A percentile compares a stretch with the other conserved stretches of the same genome.
Evolutionary conservation across 2,797 vertebrate genomes (phyloP).

Genomic region (Bradypodion pumilum): DNA sequence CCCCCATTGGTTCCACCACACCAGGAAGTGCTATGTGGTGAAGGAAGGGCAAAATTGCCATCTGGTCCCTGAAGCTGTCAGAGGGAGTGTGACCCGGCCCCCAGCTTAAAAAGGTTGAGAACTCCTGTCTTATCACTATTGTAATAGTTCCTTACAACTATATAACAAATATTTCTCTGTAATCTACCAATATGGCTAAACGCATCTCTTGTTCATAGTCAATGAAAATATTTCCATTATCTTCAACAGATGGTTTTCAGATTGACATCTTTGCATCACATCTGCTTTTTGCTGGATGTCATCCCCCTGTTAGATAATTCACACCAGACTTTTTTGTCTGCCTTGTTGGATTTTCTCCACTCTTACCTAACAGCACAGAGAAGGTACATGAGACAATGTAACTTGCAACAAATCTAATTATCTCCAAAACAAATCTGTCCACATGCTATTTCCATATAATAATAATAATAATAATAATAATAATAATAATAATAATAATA

Average conservation of each 20-base stretch:
- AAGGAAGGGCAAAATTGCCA: too few relatives aligned
- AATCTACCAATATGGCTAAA: neutral
- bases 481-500: too few relatives aligned
- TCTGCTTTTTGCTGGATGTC: slow-evolving; percentile 5
- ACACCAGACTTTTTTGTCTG: neutral
- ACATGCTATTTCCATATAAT: neutral
- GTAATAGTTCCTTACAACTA: too few relatives aligned
- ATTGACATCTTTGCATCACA: neutral
- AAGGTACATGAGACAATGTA: neutral
- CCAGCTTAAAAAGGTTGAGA: too few relatives aligned
- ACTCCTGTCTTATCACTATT: too few relatives aligned
- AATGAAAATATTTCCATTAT: neutral
- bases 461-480: too few relatives aligned
- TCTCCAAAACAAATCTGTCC: neutral
- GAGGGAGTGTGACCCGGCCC: too few relatives aligned
- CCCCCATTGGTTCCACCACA: too few relatives aligned
- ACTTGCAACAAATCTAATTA: neutral
- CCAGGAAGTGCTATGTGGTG: too few relatives aligned
- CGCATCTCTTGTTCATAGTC: neutral
- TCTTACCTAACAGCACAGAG: neutral
- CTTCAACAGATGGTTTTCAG: neutral
- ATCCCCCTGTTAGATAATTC: neutral
- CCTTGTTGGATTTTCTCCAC: neutral
- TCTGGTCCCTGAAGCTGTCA: too few relatives aligned
- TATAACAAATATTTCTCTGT: too few relatives aligned